Evolutionary conservation across 2,113 vertebrate genomes (phyloP).

Genomic region (Corvus cornix): DNA sequence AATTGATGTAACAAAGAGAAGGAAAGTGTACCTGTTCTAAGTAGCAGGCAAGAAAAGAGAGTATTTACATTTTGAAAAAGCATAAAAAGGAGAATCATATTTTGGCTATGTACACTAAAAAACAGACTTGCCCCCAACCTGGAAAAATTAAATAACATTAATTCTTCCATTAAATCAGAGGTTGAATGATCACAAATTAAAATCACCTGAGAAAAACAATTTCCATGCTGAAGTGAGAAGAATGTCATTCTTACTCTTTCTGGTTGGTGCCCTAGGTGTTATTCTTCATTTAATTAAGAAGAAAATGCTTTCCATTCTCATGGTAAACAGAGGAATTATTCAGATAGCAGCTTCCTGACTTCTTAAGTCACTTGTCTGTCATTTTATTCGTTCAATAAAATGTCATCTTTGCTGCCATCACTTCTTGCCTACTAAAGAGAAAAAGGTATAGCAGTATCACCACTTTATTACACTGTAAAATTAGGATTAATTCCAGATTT

Average conservation of each 20-base stretch:
- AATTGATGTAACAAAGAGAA: background rate
- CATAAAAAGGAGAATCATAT: background rate
- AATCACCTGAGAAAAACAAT: background rate
- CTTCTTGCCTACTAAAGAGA: background rate
- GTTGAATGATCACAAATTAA: background rate
- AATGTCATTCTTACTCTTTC: background rate
- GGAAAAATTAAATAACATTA: background rate
- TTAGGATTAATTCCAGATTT: constrained; percentile 6
- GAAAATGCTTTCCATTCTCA: background rate
- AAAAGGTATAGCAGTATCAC: background rate
- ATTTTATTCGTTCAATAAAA: background rate
- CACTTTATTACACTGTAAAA: background rate
- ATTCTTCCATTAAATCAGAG: background rate
- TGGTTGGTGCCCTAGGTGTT: background rate
- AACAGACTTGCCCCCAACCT: background rate
- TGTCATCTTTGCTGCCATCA: background rate
- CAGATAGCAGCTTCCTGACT: background rate
- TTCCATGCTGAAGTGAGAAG: background rate
- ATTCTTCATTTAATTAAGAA: background rate
- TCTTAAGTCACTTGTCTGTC: background rate
- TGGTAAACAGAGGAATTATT: background rate
- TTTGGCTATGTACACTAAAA: background rate
- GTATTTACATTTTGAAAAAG: background rate
- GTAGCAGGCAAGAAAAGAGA: background rate
- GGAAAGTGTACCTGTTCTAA: background rate